These are phyloP conservation scores for Xenopus petersii DNA, from an alignment of 2,797 vertebrate genomes.

Conservation along the genomic window DNA sequence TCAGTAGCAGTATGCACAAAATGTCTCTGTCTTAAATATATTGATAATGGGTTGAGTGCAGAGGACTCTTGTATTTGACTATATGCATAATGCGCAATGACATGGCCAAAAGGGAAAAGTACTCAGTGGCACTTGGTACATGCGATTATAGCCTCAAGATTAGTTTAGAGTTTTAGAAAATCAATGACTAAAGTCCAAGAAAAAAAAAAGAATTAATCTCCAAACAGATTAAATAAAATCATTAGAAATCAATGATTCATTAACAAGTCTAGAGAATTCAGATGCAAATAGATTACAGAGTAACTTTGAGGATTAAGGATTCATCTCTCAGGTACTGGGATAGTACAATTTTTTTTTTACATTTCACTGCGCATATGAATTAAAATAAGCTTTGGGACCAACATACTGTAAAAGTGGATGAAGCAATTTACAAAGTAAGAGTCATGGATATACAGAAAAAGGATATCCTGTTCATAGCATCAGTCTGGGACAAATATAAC, in stretches of 20 bases:
- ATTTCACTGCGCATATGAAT: constrained; percentile 7
- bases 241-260: constrained; percentile 42
- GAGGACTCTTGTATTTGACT: too few relatives aligned
- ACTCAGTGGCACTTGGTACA: constrained; percentile 24
- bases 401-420: background rate
- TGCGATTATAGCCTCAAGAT: constrained; percentile 31
- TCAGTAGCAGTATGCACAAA: too few relatives aligned
- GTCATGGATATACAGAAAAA: background rate
- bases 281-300: constrained; percentile 36
- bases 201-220: constrained; percentile 29
- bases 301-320: constrained; percentile 4
- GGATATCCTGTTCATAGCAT: too few relatives aligned
- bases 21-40: too few relatives aligned
- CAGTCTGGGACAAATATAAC: too few relatives aligned
- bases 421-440: background rate
- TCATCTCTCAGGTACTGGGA: constrained; percentile 5
- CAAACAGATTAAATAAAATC: constrained; percentile 42
- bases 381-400: background rate
- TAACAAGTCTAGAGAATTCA: constrained; percentile 35
- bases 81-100: constrained; percentile 20
- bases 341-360: constrained; percentile 18
- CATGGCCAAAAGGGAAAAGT: constrained; percentile 20
- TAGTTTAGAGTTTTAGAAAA: constrained; percentile 38
- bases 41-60: too few relatives aligned
- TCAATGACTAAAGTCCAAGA: constrained; percentile 40